Percentiles rank a stretch among this genome's conserved stretches.
Evolutionary conservation across 2,797 vertebrate genomes (phyloP).

Genomic region (Setipinna tenuifilis): DNA sequence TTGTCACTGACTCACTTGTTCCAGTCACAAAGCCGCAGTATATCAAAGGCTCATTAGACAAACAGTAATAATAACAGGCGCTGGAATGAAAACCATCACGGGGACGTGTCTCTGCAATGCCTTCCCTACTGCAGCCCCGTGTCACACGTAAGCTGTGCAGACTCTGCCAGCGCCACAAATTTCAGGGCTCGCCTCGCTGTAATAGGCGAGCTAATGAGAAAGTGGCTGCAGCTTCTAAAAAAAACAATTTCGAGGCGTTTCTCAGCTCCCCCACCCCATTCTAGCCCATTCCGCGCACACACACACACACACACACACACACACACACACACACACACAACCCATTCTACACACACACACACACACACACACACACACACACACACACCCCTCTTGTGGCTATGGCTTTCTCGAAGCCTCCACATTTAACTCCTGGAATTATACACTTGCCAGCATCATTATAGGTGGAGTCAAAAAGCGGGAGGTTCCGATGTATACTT

Average conservation of each 20-base stretch:
- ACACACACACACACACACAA: no score
- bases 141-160: slow-evolving; percentile 15
- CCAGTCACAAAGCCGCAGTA: slow-evolving; percentile 48
- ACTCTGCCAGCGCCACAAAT: slow-evolving; percentile 29
- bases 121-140: neutral
- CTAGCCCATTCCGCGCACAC: no score
- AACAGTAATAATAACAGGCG: slow-evolving; percentile 51
- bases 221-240: slow-evolving; percentile 35
- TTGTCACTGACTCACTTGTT: slow-evolving; percentile 52
- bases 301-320: no score
- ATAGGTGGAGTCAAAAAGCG: slow-evolving; percentile 58
- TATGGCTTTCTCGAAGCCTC: slow-evolving; percentile 62
- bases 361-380: neutral
- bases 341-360: no score
- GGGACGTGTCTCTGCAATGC: slow-evolving; percentile 4
- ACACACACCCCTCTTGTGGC: slow-evolving; percentile 21
- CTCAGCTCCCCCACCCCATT: neutral
- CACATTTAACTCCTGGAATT: slow-evolving; percentile 74
- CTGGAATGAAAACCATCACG: slow-evolving; percentile 18
- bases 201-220: slow-evolving; percentile 50
- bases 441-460: slow-evolving; percentile 71
- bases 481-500: slow-evolving; percentile 48
- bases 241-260: slow-evolving; percentile 50
- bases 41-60: slow-evolving; percentile 46
- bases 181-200: slow-evolving; percentile 33